Percentiles rank a stretch among this genome's conserved stretches.
These are phyloP conservation scores for Eilema depressum DNA, from an alignment of 2,888 invertebrate species.

Conservation along the genomic window DNA sequence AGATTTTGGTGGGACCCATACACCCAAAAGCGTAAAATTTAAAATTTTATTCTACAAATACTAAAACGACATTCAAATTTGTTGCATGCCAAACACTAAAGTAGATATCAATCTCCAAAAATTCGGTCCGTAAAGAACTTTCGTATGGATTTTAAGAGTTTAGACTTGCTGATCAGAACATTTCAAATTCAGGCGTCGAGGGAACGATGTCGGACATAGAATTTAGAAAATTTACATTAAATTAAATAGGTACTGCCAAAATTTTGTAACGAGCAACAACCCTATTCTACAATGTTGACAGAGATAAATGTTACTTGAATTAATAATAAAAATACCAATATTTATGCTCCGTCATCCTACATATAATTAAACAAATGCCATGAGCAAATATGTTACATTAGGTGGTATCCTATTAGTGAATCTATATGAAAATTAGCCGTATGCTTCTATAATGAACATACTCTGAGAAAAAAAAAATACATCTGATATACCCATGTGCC, in stretches of 20 bases:
- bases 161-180: slow-evolving; percentile 58
- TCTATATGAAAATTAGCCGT: too few species aligned
- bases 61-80: background rate
- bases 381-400: background rate
- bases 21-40: too few species aligned
- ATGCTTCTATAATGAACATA: background rate
- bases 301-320: background rate
- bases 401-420: background rate
- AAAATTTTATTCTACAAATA: background rate
- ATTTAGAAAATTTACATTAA: slow-evolving; percentile 33
- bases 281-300: background rate
- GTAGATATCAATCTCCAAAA: slow-evolving; percentile 41
- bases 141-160: slow-evolving; percentile 53
- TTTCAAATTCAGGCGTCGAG: slow-evolving; percentile 52
- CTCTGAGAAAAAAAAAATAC: background rate
- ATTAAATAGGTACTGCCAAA: slow-evolving; percentile 20
- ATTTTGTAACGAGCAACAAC: slow-evolving; percentile 7
- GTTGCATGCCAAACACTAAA: background rate
- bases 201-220: slow-evolving; percentile 27
- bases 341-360: background rate
- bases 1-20: too few species aligned
- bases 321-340: background rate
- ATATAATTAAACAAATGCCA: background rate
- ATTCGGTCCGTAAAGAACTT: slow-evolving; percentile 51
- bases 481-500: slow-evolving; percentile 11